These are phyloP conservation scores for Tangara arthus DNA, from an alignment of 2,797 vertebrate species.

Conservation along the genomic window DNA sequence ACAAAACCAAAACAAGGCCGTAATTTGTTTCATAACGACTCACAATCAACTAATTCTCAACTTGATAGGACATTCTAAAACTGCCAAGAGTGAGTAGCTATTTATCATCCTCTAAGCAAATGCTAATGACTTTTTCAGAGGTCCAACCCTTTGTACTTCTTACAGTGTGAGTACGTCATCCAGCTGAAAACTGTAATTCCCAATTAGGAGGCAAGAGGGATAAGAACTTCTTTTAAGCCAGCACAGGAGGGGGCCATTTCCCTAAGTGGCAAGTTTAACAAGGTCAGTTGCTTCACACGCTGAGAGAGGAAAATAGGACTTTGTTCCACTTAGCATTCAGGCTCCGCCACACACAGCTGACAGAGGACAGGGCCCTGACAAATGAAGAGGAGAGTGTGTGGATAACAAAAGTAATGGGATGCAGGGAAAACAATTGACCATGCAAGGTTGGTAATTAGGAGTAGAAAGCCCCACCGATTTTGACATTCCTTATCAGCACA, in stretches of 20 bases:
- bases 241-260: slow-evolving; percentile 44
- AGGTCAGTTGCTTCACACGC: neutral
- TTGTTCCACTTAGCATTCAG: neutral
- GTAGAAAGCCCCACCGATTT: neutral
- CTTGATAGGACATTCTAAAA: neutral
- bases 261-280: slow-evolving; percentile 20
- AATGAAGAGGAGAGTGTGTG: neutral
- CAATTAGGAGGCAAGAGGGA: slow-evolving; percentile 26
- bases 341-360: neutral
- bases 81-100: slow-evolving; percentile 19
- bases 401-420: neutral
- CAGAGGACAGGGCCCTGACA: slow-evolving; percentile 15
- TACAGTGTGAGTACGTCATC: neutral
- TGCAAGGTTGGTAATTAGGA: neutral
- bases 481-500: neutral
- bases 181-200: slow-evolving; percentile 32
- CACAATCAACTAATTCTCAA: neutral
- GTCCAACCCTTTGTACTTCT: slow-evolving; percentile 9
- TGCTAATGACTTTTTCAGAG: slow-evolving; percentile 40
- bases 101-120: slow-evolving; percentile 40
- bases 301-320: slow-evolving; percentile 13
- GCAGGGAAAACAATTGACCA: slow-evolving; percentile 12
- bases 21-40: neutral
- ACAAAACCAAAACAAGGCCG: neutral
- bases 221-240: slow-evolving; percentile 36